phyloP scores from a whole-genome alignment of 1,140 invertebrate species.

The Aphidius ervi region DNA sequence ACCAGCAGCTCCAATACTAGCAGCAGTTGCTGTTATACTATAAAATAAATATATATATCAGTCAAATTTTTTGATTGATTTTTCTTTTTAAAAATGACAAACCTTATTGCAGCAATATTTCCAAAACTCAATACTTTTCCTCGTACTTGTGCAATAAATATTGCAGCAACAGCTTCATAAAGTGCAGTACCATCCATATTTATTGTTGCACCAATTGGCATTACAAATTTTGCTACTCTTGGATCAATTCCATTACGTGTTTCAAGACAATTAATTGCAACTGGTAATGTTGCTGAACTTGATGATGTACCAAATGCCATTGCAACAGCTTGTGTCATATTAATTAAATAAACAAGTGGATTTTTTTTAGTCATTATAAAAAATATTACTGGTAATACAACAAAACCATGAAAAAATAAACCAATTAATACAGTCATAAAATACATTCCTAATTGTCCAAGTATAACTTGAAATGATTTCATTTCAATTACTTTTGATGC shows the following conservation, averaged over 20 bases:
- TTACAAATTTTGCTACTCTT: constrained; percentile 74
- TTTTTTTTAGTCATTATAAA: constrained; percentile 62
- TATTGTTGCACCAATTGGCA: constrained; percentile 82
- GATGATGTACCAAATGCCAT: constrained; percentile 79
- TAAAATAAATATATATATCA: constrained; percentile 35
- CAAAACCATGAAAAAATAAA: constrained; percentile 73
- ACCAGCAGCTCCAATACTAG: constrained; percentile 85
- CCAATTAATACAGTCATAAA: constrained; percentile 75
- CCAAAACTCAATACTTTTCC: constrained; percentile 62
- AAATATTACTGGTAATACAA: constrained; percentile 69
- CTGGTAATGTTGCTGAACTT: constrained; percentile 69
- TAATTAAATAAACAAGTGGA: constrained; percentile 65
- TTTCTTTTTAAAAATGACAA: too few species aligned
- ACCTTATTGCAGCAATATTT: constrained; percentile 73
- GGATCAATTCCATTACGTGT: constrained; percentile 72
- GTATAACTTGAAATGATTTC: constrained; percentile 66
- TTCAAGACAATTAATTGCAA: constrained; percentile 74
- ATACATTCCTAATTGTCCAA: constrained; percentile 77
- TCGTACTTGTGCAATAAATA: constrained; percentile 79
- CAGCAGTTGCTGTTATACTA: constrained; percentile 80
- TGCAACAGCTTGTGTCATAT: constrained; percentile 69
- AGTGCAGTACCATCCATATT: constrained; percentile 85
- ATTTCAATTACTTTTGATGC: constrained; percentile 76
- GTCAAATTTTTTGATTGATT: neutral
- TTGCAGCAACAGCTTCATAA: constrained; percentile 80